Evolutionary conservation across 2,797 vertebrate genomes (phyloP).

Genomic region (Helicolenus hilgendorfi): DNA sequence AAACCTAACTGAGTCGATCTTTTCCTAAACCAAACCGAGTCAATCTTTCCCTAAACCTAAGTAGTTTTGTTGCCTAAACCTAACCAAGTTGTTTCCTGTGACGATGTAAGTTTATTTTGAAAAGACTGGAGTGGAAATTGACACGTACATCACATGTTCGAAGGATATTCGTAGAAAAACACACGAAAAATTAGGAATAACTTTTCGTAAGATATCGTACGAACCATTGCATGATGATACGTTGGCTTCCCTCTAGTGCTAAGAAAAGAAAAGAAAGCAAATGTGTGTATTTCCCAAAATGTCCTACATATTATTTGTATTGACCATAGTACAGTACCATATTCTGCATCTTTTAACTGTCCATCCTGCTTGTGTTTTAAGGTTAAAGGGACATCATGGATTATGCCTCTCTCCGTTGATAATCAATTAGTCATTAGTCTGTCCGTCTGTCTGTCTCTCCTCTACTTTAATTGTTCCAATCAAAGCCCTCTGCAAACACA

Average conservation of each 20-base stretch:
- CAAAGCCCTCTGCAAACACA: constrained; percentile 42
- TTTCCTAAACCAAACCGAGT: no score
- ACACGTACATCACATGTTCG: neutral
- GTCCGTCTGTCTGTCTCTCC: neutral
- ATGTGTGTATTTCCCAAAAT: neutral
- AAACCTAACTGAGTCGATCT: no score
- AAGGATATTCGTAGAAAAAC: neutral
- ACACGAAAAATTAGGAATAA: neutral
- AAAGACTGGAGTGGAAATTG: neutral
- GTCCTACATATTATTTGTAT: neutral
- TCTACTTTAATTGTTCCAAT: constrained; percentile 42
- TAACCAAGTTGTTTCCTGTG: neutral
- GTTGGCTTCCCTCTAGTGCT: neutral
- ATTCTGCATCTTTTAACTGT: neutral
- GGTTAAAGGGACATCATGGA: neutral
- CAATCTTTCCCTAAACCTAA: no score
- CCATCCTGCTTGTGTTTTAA: neutral
- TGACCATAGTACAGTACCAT: neutral
- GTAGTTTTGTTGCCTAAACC: neutral
- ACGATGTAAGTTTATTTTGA: neutral
- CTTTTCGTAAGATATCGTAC: neutral
- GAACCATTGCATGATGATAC: neutral
- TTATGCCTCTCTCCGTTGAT: constrained; percentile 10
- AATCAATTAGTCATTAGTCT: constrained; percentile 31
- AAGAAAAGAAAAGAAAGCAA: neutral